A percentile compares a stretch with the other conserved stretches of the same genome.
Conservation (phyloP, 1,140 invertebrate genomes). For the Ips typographus region DNA sequence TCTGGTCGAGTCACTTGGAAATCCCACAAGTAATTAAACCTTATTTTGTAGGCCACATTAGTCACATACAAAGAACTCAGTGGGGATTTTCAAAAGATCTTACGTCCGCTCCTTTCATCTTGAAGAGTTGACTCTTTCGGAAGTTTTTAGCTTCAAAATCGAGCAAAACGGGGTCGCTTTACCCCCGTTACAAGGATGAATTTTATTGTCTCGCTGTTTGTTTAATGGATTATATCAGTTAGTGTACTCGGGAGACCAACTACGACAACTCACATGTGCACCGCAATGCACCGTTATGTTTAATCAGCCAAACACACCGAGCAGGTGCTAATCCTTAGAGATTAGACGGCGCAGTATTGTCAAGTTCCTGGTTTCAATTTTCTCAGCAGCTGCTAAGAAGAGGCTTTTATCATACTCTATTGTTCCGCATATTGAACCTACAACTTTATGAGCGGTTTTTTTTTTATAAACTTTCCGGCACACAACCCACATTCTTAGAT, state of each 20-base stretch:
- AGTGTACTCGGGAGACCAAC: conserved; percentile 18
- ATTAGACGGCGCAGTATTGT: conserved; percentile 18
- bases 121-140: too few species aligned
- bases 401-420: background rate
- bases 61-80: too few species aligned
- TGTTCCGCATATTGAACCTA: background rate
- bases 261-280: conserved; percentile 24
- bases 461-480: background rate
- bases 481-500: background rate
- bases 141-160: too few species aligned
- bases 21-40: too few species aligned
- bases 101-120: too few species aligned
- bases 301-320: conserved; percentile 25
- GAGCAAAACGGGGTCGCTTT: too few species aligned
- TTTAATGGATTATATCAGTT: conserved; percentile 16
- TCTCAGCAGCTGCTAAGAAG: background rate
- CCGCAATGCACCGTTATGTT: conserved; percentile 29
- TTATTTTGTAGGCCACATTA: too few species aligned
- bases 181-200: background rate
- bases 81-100: too few species aligned
- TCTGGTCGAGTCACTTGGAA: too few species aligned
- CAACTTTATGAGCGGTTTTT: background rate
- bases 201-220: conserved; percentile 4
- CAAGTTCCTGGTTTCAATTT: conserved; percentile 24
- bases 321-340: conserved; percentile 27